phyloP scores from a whole-genome alignment of 37 sponge, comb jelly and placozoan species.

The Beroe ovata region DNA sequence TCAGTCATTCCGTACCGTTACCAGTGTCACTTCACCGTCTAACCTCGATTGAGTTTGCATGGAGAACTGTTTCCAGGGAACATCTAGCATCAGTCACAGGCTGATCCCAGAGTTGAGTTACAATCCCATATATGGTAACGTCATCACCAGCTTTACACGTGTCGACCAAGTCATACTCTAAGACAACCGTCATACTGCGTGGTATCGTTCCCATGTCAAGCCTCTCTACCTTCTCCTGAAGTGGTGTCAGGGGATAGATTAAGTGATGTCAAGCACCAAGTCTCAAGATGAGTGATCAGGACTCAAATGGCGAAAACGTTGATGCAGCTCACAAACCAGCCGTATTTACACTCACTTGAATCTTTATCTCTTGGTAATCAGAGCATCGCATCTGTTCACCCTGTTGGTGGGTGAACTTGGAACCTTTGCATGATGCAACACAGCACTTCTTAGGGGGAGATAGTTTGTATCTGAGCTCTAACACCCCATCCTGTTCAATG shows the following conservation, averaged over 20 bases:
- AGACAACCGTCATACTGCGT: constrained; percentile 71
- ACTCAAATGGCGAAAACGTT: no score
- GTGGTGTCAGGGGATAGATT: not conserved
- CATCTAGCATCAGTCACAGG: constrained; percentile 67
- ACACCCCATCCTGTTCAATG: not conserved
- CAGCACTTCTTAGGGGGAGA: constrained; percentile 35
- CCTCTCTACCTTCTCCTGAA: constrained; percentile 82
- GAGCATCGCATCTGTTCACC: constrained; percentile 64
- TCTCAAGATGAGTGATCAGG: no score
- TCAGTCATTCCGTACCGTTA: no score
- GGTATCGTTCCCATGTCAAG: constrained; percentile 80
- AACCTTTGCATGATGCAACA: not conserved
- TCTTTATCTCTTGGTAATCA: constrained; percentile 88
- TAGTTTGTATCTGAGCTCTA: constrained; percentile 29
- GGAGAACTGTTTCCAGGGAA: constrained; percentile 75
- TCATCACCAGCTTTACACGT: constrained; percentile 80
- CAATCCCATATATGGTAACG: constrained; percentile 73
- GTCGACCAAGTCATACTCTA: constrained; percentile 78
- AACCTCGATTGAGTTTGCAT: constrained; percentile 79
- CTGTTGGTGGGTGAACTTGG: constrained; percentile 12
- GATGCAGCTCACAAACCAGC: no score
- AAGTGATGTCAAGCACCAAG: no score
- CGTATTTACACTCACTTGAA: no score
- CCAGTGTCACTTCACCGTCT: no score
- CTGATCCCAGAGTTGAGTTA: constrained; percentile 37